Conservation (phyloP, 2,888 invertebrate genomes). For the Melieria omissa region DNA sequence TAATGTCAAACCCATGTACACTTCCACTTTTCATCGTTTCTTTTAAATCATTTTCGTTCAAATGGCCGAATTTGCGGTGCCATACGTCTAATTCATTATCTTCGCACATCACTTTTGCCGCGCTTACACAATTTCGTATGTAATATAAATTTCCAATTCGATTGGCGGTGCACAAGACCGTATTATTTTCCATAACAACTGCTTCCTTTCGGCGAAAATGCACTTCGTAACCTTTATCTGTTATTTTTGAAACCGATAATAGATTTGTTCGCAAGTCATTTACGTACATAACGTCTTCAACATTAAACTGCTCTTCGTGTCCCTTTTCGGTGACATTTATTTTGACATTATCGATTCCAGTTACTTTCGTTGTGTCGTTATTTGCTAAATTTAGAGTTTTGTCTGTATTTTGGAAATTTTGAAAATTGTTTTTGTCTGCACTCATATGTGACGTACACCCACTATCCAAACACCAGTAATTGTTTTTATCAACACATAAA, state of each 20-base stretch:
- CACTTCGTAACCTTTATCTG: slow-evolving; percentile 39
- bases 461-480: too few relatives aligned
- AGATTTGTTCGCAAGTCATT: slow-evolving; percentile 41
- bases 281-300: slow-evolving; percentile 39
- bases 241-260: slow-evolving; percentile 42
- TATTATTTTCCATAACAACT: slow-evolving; percentile 20
- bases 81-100: slow-evolving; percentile 29
- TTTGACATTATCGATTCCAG: slow-evolving; percentile 34
- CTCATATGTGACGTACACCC: too few relatives aligned
- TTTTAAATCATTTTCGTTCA: slow-evolving; percentile 39
- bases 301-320: slow-evolving; percentile 20
- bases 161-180: slow-evolving; percentile 22
- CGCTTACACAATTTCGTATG: slow-evolving; percentile 20
- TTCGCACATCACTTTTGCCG: slow-evolving; percentile 3
- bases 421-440: too few relatives aligned
- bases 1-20: slow-evolving; percentile 32
- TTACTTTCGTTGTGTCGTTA: slow-evolving; percentile 17
- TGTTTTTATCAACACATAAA: too few relatives aligned
- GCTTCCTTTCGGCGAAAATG: slow-evolving; percentile 33
- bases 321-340: slow-evolving; percentile 12
- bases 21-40: background rate
- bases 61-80: slow-evolving; percentile 36
- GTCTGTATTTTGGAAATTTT: too few relatives aligned
- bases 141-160: slow-evolving; percentile 37
- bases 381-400: too few relatives aligned